These are phyloP conservation scores for Miltochrista miniata DNA, from an alignment of 2,888 invertebrate genomes.

Conservation along the genomic window DNA sequence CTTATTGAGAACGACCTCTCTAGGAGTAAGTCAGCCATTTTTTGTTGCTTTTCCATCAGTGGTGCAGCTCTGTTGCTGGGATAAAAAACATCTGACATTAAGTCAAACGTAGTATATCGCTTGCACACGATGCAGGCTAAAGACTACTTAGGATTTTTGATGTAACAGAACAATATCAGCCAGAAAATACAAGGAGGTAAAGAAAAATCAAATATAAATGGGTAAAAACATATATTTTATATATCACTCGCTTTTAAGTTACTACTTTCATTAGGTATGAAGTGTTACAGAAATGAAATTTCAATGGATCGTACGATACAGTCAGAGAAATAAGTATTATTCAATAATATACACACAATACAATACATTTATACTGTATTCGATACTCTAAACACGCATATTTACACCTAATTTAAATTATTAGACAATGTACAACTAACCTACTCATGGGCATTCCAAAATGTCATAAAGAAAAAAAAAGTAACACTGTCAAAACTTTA, in stretches of 20 bases:
- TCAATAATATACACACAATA: constrained; percentile 68
- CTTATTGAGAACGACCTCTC: too few relatives aligned
- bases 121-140: too few relatives aligned
- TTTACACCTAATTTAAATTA: constrained; percentile 48
- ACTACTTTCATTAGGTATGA: constrained; percentile 59
- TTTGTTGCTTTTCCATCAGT: too few relatives aligned
- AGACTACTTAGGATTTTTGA: too few relatives aligned
- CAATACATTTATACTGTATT: constrained; percentile 51
- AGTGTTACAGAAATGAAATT: constrained; percentile 36
- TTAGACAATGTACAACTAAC: constrained; percentile 56
- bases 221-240: constrained; percentile 83
- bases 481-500: too few relatives aligned
- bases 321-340: constrained; percentile 53
- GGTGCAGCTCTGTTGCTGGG: too few relatives aligned
- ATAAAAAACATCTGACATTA: too few relatives aligned
- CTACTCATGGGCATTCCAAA: constrained; percentile 19
- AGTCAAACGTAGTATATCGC: too few relatives aligned
- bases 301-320: constrained; percentile 45
- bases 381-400: constrained; percentile 47
- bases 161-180: too few relatives aligned
- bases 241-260: constrained; percentile 62
- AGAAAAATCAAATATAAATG: constrained; percentile 63
- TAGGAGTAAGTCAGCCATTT: too few relatives aligned
- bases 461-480: neutral
- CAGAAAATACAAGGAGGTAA: constrained; percentile 12